A percentile compares a stretch with the other conserved stretches of the same genome.
These are phyloP conservation scores for Cotesia congregata DNA, from an alignment of 2,888 invertebrate species.

Conservation along the genomic window DNA sequence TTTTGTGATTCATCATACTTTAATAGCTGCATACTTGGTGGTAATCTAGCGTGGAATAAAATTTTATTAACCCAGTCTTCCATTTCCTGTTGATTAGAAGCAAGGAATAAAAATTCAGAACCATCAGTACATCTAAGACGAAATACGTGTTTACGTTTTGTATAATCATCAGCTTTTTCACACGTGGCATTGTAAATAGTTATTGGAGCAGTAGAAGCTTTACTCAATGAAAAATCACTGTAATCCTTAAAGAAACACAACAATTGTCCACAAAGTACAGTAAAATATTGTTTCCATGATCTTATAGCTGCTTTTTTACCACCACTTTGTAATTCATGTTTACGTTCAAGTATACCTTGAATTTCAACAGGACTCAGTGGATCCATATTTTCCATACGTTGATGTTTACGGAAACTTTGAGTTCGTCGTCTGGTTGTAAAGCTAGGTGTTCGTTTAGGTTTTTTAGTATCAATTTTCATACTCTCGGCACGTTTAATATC, in stretches of 20 bases:
- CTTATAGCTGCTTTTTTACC: conserved; percentile 95
- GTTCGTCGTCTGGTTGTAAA: conserved; percentile 93
- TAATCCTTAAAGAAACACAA: conserved; percentile 98
- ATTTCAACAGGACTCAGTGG: conserved; percentile 92
- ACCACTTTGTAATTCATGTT: conserved; percentile 93
- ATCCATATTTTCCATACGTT: conserved; percentile 73
- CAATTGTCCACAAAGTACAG: conserved; percentile 95
- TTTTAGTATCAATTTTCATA: conserved; percentile 86
- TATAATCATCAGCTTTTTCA: conserved; percentile 92
- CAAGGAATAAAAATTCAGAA: conserved; percentile 92
- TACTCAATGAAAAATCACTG: conserved; percentile 88
- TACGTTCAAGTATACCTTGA: conserved; percentile 91
- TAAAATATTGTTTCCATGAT: conserved; percentile 95
- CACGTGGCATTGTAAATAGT: conserved; percentile 81
- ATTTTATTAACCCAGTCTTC: conserved; percentile 94
- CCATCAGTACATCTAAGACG: conserved; percentile 89
- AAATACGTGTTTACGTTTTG: conserved; percentile 95
- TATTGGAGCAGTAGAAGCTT: conserved; percentile 90
- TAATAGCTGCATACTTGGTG: conserved; percentile 89
- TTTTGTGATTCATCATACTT: conserved; percentile 81
- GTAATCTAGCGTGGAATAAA: conserved; percentile 91
- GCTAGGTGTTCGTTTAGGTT: conserved; percentile 91
- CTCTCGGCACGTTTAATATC: conserved; percentile 88
- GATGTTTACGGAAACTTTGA: conserved; percentile 86
- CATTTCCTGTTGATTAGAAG: conserved; percentile 81